Conservation (phyloP, 2,888 invertebrate species). For the Apodemia mormo region DNA sequence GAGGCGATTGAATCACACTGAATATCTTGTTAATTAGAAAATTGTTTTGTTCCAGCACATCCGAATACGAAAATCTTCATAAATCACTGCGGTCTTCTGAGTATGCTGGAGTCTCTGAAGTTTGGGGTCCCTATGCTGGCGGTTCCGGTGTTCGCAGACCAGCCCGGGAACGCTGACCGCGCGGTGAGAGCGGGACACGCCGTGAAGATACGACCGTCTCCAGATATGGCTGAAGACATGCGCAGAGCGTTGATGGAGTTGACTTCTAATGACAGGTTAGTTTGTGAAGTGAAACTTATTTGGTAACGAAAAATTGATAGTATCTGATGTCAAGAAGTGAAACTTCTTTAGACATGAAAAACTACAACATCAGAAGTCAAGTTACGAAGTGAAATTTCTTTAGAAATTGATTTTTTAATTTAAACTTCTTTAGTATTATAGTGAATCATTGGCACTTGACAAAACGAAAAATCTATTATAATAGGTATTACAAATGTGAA, state of each 20-base stretch:
- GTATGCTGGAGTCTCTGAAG: constrained; percentile 45
- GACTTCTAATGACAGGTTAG: constrained; percentile 48
- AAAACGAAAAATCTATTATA: too few species aligned
- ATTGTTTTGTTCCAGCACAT: constrained; percentile 42
- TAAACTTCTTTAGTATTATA: too few species aligned
- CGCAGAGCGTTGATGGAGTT: constrained; percentile 46
- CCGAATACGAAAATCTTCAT: constrained; percentile 50
- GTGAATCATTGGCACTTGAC: too few species aligned
- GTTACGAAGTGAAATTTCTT: too few species aligned
- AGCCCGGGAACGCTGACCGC: constrained; percentile 52
- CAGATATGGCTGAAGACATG: constrained; percentile 46
- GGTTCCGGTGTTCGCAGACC: constrained; percentile 61
- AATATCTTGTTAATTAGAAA: neutral
- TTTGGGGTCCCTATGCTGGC: constrained; percentile 57
- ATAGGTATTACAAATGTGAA: too few species aligned
- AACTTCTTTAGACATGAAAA: too few species aligned
- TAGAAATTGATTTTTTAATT: too few species aligned
- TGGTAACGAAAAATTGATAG: too few species aligned
- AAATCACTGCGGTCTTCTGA: constrained; percentile 51
- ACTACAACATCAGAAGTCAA: too few species aligned
- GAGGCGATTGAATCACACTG: too few species aligned
- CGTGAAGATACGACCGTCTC: constrained; percentile 41
- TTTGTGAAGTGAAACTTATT: too few species aligned
- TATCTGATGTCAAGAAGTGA: too few species aligned
- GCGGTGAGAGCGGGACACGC: constrained; percentile 49